Evolutionary conservation across 2,797 vertebrate species (phyloP).

Genomic region (Paratrypauchen microcephalus): DNA sequence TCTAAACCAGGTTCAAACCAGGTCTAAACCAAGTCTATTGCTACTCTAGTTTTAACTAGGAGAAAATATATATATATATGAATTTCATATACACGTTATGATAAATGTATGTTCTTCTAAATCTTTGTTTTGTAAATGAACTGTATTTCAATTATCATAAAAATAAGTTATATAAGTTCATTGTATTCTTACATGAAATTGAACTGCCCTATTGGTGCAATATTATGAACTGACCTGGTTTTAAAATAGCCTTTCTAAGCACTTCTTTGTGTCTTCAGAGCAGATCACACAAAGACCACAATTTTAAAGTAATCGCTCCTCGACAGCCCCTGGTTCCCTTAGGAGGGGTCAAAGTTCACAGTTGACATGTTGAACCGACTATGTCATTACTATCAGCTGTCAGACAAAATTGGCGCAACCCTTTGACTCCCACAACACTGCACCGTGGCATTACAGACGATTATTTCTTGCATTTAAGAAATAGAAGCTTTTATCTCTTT

Average conservation of each 20-base stretch:
- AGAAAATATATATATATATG: too few relatives aligned
- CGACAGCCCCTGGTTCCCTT: slow-evolving; percentile 6
- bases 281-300: slow-evolving; percentile 14
- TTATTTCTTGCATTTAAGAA: slow-evolving; percentile 28
- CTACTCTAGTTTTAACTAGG: too few relatives aligned
- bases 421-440: slow-evolving; percentile 42
- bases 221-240: slow-evolving; percentile 2
- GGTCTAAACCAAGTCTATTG: too few relatives aligned
- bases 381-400: slow-evolving; percentile 39
- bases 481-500: slow-evolving; percentile 22
- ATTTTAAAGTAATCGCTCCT: slow-evolving; percentile 25
- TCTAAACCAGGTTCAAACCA: too few relatives aligned
- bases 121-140: too few relatives aligned
- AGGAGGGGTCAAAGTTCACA: slow-evolving; percentile 36
- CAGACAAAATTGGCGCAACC: slow-evolving; percentile 47
- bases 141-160: too few relatives aligned
- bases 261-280: slow-evolving; percentile 2
- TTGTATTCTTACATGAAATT: too few relatives aligned
- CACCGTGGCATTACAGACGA: slow-evolving; percentile 23
- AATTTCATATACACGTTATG: too few relatives aligned
- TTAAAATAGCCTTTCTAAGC: neutral
- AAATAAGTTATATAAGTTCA: too few relatives aligned
- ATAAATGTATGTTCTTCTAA: too few relatives aligned
- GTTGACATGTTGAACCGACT: slow-evolving; percentile 37
- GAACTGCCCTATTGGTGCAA: neutral